phyloP scores from a whole-genome alignment of 2,797 vertebrate genomes.

The Sandelia bainsii region DNA sequence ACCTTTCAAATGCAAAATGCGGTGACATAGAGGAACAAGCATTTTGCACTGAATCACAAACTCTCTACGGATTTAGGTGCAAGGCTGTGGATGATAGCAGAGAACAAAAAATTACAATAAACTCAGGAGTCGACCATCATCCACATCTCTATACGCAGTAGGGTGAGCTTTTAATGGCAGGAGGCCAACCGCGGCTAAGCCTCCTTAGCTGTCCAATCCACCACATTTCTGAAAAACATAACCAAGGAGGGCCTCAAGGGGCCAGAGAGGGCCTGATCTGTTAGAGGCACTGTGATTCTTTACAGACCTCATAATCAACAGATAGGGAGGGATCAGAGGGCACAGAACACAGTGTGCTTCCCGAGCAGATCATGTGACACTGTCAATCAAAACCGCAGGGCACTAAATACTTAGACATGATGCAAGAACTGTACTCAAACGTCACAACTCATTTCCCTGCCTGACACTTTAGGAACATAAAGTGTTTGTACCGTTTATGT shows the following conservation, averaged over 20 bases:
- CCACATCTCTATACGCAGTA: constrained; percentile 55
- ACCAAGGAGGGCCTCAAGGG: constrained; percentile 66
- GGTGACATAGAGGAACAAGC: background rate
- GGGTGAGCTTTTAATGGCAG: constrained; percentile 70
- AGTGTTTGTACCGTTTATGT: no score
- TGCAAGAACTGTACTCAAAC: constrained; percentile 47
- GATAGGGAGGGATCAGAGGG: constrained; percentile 57
- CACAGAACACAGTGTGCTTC: constrained; percentile 54
- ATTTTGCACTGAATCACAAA: constrained; percentile 11
- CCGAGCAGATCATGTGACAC: constrained; percentile 67
- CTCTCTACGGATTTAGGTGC: background rate
- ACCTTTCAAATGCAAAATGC: constrained; percentile 1
- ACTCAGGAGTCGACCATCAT: constrained; percentile 30
- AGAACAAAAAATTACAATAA: constrained; percentile 37
- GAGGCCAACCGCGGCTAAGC: constrained; percentile 78
- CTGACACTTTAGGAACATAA: background rate
- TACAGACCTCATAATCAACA: constrained; percentile 62
- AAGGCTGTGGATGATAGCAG: constrained; percentile 20
- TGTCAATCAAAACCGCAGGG: constrained; percentile 51
- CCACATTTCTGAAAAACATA: constrained; percentile 71
- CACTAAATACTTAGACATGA: constrained; percentile 39
- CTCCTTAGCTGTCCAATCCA: constrained; percentile 80
- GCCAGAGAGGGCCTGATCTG: constrained; percentile 56
- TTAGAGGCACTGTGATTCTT: constrained; percentile 56
- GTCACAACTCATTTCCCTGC: constrained; percentile 21